These are phyloP conservation scores for Leptura quadrifasciata DNA, from an alignment of 2,888 invertebrate genomes.

Conservation along the genomic window DNA sequence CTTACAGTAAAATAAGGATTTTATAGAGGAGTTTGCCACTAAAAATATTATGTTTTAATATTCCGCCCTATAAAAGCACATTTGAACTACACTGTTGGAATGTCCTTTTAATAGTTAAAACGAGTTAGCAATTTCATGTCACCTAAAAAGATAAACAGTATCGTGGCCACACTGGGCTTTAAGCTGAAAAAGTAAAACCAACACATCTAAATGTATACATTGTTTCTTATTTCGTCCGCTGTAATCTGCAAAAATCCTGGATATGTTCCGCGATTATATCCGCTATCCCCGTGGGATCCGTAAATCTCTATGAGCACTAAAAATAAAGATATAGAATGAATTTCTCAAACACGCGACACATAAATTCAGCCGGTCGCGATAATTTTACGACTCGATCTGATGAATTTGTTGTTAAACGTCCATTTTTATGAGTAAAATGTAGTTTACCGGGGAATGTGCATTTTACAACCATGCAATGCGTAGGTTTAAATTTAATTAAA, in stretches of 20 bases:
- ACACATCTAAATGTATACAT: constrained; percentile 13
- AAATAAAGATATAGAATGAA: constrained; percentile 26
- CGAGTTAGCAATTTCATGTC: background rate
- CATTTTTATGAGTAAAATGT: constrained; percentile 10
- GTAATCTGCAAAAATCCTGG: constrained; percentile 32
- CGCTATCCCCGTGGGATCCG: constrained; percentile 20
- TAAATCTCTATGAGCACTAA: constrained; percentile 16
- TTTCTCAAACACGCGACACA: constrained; percentile 20
- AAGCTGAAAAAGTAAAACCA: constrained; percentile 9
- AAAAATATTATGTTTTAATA: no score
- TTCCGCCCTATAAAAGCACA: no score
- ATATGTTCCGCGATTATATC: constrained; percentile 23
- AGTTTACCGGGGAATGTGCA: background rate
- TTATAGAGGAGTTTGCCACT: no score
- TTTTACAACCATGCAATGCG: background rate
- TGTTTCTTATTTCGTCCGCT: constrained; percentile 15
- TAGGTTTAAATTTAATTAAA: background rate
- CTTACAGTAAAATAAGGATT: no score
- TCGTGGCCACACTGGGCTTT: background rate
- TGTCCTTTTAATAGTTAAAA: no score
- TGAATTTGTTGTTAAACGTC: constrained; percentile 32
- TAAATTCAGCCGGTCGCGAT: background rate
- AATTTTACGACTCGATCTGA: constrained; percentile 21
- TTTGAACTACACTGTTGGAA: no score
- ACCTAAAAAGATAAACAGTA: background rate